A percentile compares a stretch with the other conserved stretches of the same genome.
These are phyloP conservation scores for Neosalanx taihuensis DNA, from an alignment of 2,797 vertebrate species.

Conservation along the genomic window DNA sequence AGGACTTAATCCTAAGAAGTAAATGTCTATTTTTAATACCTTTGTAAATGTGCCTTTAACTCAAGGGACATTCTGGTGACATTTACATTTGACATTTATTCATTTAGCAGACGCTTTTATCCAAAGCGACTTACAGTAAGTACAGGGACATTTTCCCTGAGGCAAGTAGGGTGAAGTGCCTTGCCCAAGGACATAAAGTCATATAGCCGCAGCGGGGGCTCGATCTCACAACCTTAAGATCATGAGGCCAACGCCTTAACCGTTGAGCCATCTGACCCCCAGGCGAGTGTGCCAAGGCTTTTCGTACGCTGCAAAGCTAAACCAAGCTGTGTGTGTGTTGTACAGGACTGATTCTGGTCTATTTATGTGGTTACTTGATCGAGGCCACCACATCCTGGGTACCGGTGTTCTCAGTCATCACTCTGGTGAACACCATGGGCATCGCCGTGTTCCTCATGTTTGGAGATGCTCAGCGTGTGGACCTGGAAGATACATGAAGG, in stretches of 20 bases:
- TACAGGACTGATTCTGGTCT: slow-evolving; percentile 66
- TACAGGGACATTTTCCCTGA: no score
- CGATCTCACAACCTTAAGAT: no score
- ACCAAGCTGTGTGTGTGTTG: slow-evolving; percentile 6
- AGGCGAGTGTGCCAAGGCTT: neutral
- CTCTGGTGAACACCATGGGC: slow-evolving; percentile 57
- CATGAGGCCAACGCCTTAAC: no score
- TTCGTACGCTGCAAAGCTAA: neutral
- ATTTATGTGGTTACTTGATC: slow-evolving; percentile 67
- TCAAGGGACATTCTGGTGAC: neutral
- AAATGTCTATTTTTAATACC: neutral
- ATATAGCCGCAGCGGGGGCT: no score
- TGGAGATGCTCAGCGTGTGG: slow-evolving; percentile 60
- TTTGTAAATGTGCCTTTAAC: neutral
- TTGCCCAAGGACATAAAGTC: no score
- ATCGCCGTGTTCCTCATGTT: slow-evolving; percentile 61
- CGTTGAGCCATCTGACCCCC: no score
- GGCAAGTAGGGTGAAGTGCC: no score
- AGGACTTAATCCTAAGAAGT: no score
- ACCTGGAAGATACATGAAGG: slow-evolving; percentile 29
- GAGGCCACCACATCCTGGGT: slow-evolving; percentile 65
- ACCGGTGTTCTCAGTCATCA: slow-evolving; percentile 57
- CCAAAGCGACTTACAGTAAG: no score
- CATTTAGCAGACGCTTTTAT: no score
- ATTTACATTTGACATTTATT: no score